Evolutionary conservation across 2,797 vertebrate species (phyloP), one percentile per base, ranked within the genome.

Genomic region (Decapterus maruadsi): DNA sequence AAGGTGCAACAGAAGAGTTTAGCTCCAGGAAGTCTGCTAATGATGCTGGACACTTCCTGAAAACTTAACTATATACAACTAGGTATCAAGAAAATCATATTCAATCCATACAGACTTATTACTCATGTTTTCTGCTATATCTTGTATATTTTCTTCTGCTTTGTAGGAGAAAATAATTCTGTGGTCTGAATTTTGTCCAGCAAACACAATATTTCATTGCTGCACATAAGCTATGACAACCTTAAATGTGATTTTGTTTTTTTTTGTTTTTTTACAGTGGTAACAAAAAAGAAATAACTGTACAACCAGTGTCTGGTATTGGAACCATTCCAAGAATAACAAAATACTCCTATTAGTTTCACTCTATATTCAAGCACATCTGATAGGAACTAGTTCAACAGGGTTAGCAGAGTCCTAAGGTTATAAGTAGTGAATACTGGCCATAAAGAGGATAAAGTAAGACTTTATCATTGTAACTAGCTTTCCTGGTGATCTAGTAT

Each of bases 391-490:
- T 69, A 79, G 48, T 17, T 63, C 7, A 70, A 67, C 34, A 79
- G 40, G 48, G n/a, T 68, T 55, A 65, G 65, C 65, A 61, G 45
- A 78, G 60, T 34, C 72, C 51, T 43, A 55, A 22, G 19, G 60
- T 54, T 20, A 57, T 29, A 63, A 59, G 72, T 55, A 62, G 53
- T 73, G 46, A 61, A 68, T 75, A 78, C 83, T 87, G 85, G 80
- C 81, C 77, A 51, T 68, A 62, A 59, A 51, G 34, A 56, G 46
- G n/a, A 38, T 61, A 50, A 69, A 22, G 75, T 50, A 64, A 80
- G 17, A 71, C 57, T 59, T 55, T 19, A 72, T 43, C 48, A 2
- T 11, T 56, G 50, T 34, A 79, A 57, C 36, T 75, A 68, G 26
- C 67, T 34, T 78, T 59, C 77, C 66, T 62, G 80, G 74, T 70